These are phyloP conservation scores for Ammospiza caudacuta DNA, from an alignment of 2,113 vertebrate genomes.

Conservation along the genomic window DNA sequence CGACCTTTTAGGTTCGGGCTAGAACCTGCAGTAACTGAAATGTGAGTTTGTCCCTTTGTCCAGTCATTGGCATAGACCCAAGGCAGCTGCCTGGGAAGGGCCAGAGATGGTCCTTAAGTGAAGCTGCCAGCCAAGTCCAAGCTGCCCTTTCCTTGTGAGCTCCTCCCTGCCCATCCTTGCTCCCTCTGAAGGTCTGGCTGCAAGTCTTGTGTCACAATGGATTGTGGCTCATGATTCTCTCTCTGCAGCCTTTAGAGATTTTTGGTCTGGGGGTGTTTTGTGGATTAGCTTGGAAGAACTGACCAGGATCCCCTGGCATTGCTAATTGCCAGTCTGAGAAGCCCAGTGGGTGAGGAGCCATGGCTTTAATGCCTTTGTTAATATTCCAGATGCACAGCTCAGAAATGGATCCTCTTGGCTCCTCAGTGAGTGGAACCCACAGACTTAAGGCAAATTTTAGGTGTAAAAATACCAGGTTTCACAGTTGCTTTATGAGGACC, in stretches of 20 bases:
- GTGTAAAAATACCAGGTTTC: not conserved
- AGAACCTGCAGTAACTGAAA: not conserved
- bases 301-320: not conserved
- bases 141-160: not conserved
- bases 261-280: not conserved
- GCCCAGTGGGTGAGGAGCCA: not conserved
- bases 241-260: not conserved
- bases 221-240: not conserved
- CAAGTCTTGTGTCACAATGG: not conserved
- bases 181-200: not conserved
- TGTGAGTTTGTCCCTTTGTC: not conserved
- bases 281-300: not conserved
- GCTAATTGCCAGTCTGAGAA: not conserved
- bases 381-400: not conserved
- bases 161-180: not conserved
- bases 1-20: not conserved
- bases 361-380: not conserved
- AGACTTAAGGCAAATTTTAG: not conserved
- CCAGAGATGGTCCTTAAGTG: not conserved
- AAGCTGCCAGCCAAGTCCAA: not conserved
- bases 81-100: not conserved
- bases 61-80: not conserved
- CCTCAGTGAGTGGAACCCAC: rapidly evolving
- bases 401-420: not conserved
- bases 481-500: not conserved